These are phyloP conservation scores for Temnothorax rugatulus DNA, from an alignment of 2,888 invertebrate genomes.

Conservation along the genomic window DNA sequence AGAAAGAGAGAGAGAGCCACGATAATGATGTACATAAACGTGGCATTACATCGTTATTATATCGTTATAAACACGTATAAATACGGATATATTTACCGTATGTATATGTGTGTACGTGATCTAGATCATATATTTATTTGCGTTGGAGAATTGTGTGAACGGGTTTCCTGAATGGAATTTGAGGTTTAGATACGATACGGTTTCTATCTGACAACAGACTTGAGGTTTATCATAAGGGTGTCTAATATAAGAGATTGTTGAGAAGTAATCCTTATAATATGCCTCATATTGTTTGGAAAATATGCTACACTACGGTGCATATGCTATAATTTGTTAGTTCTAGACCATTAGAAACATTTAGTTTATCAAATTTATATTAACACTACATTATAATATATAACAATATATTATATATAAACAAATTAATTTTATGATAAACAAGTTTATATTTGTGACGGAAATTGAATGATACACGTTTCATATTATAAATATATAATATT, in stretches of 20 bases:
- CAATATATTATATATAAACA: background rate
- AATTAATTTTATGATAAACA: background rate
- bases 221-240: slow-evolving; percentile 45
- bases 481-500: background rate
- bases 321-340: slow-evolving; percentile 1
- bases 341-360: background rate
- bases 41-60: slow-evolving; percentile 66
- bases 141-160: slow-evolving; percentile 62
- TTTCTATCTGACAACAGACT: slow-evolving; percentile 55
- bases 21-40: slow-evolving; percentile 77
- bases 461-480: background rate
- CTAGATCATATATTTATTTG: slow-evolving; percentile 80
- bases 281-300: slow-evolving; percentile 51
- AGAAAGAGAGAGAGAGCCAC: slow-evolving; percentile 33
- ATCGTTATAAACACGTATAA: slow-evolving; percentile 51
- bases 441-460: background rate
- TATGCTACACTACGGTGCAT: slow-evolving; percentile 63
- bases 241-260: slow-evolving; percentile 26
- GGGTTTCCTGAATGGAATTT: slow-evolving; percentile 63
- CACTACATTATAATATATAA: background rate
- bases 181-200: slow-evolving; percentile 65
- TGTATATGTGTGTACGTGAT: slow-evolving; percentile 49
- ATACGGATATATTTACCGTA: slow-evolving; percentile 46
- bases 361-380: background rate
- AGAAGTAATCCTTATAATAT: slow-evolving; percentile 38